These are phyloP conservation scores for Pterocles orientalis DNA, from an alignment of 2,113 vertebrate species.

Conservation along the genomic window DNA sequence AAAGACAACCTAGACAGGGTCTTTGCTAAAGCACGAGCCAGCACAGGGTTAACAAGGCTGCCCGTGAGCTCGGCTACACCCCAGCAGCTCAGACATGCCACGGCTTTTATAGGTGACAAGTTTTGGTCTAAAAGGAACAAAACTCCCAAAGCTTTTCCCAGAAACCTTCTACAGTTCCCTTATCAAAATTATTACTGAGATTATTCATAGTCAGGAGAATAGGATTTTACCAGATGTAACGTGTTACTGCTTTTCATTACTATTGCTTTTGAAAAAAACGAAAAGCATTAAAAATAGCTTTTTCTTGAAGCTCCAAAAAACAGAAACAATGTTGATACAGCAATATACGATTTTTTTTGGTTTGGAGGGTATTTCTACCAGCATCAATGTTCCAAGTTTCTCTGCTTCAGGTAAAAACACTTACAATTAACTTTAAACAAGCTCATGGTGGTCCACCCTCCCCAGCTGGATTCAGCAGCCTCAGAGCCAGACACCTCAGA, in stretches of 20 bases:
- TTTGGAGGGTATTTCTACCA: background rate
- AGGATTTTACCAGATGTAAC: background rate
- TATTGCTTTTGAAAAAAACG: background rate
- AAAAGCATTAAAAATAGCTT: background rate
- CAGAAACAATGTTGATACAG: background rate
- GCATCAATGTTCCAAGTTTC: background rate
- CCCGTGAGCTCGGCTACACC: background rate
- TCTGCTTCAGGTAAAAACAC: background rate
- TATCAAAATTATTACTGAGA: background rate
- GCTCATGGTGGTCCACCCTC: background rate
- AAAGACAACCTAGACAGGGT: background rate
- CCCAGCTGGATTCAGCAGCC: background rate
- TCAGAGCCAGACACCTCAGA: background rate
- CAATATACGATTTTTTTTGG: background rate
- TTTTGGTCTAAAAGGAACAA: background rate
- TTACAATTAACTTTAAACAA: background rate
- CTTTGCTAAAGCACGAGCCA: background rate
- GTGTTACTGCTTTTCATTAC: background rate
- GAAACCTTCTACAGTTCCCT: background rate
- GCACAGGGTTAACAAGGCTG: background rate
- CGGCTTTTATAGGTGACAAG: rapidly evolving
- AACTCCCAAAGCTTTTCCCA: background rate
- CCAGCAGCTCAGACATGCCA: background rate
- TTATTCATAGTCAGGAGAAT: background rate
- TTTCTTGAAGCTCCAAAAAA: background rate